phyloP scores from a whole-genome alignment of 2,888 invertebrate species.

The Chaetogeoica ovagalla region DNA sequence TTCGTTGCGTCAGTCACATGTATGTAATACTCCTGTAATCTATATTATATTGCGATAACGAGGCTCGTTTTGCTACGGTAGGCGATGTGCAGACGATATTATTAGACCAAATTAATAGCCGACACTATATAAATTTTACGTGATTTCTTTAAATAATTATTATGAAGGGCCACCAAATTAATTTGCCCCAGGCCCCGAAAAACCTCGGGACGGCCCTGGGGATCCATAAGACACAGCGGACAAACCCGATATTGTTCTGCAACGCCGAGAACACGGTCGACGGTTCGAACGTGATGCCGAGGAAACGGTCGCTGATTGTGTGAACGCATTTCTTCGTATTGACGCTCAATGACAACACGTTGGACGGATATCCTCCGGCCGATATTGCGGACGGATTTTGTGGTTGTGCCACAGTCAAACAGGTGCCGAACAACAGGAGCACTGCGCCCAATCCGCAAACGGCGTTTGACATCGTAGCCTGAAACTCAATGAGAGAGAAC shows the following conservation, averaged over 20 bases:
- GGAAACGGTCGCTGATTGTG: conserved; percentile 70
- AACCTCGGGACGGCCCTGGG: too few relatives aligned
- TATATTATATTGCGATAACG: too few relatives aligned
- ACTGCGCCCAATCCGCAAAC: conserved; percentile 25
- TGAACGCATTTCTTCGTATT: conserved; percentile 68
- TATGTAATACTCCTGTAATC: too few relatives aligned
- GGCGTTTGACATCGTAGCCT: conserved; percentile 13
- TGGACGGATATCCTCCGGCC: conserved; percentile 55
- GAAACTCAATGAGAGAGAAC: not conserved
- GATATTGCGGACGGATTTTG: conserved; percentile 8
- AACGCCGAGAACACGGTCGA: conserved; percentile 33
- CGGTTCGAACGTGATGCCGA: conserved; percentile 75
- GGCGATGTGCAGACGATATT: too few relatives aligned
- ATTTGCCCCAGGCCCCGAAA: too few relatives aligned
- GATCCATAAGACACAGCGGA: too few relatives aligned
- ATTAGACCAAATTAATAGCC: too few relatives aligned
- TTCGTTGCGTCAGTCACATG: too few relatives aligned
- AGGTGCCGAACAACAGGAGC: conserved; percentile 14
- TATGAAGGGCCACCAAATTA: too few relatives aligned
- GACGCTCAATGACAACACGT: conserved; percentile 66
- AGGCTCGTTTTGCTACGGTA: too few relatives aligned
- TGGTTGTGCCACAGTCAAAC: not conserved
- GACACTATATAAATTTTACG: too few relatives aligned
- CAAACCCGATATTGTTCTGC: conserved; percentile 36
- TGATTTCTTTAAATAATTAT: too few relatives aligned